Conservation (phyloP, 2,888 invertebrate species). For the Lochmaea crataegi region DNA sequence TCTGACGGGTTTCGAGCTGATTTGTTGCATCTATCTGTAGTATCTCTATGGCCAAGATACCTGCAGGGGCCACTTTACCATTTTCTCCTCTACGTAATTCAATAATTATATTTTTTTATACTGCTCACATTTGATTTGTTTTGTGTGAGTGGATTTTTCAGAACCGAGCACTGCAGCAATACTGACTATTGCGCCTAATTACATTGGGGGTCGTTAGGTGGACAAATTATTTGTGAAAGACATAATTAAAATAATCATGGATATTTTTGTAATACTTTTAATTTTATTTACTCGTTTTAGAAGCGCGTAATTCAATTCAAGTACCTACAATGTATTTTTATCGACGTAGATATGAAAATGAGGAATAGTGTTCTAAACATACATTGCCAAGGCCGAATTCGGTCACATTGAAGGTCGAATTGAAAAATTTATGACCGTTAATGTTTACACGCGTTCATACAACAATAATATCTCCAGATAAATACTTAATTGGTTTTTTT, state of each 20-base stretch:
- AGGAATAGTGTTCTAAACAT: conserved; percentile 14
- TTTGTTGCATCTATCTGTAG: too few species aligned
- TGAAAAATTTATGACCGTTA: conserved; percentile 9
- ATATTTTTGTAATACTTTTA: neutral
- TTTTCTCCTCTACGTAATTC: too few species aligned
- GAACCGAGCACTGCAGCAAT: too few species aligned
- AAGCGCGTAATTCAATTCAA: neutral
- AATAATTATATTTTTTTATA: too few species aligned
- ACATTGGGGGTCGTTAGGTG: too few species aligned
- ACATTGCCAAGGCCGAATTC: conserved; percentile 44
- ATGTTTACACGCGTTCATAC: conserved; percentile 6
- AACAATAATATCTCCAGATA: conserved; percentile 8
- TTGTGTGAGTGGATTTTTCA: too few species aligned
- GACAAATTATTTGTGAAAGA: too few species aligned
- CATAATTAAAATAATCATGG: neutral
- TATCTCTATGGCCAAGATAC: too few species aligned
- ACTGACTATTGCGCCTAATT: too few species aligned
- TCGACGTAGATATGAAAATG: conserved; percentile 7
- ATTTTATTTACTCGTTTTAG: neutral
- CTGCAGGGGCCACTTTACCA: too few species aligned
- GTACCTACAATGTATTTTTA: neutral
- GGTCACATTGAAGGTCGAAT: conserved; percentile 47
- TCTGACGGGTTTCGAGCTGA: too few species aligned
- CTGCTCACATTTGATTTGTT: too few species aligned
- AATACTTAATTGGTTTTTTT: conserved; percentile 15